Evolutionary conservation across 2,113 vertebrate genomes (phyloP), one percentile per base, ranked within the genome.

Genomic region (Andinoacara biseriatus): DNA sequence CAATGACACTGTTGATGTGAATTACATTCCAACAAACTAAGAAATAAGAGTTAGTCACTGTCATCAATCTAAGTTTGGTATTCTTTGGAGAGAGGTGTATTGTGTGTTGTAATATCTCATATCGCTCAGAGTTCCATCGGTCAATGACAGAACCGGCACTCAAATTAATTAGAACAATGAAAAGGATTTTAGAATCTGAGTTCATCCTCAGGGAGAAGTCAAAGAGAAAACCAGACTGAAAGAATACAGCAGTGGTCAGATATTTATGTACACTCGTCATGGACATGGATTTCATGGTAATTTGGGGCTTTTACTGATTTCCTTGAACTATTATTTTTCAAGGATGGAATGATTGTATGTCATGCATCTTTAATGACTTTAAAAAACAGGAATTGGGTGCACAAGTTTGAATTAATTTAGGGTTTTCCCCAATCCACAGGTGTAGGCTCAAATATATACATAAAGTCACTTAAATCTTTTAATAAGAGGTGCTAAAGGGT

Each of bases 81-180:
- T n/a, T 72, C 46, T 54, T 18, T 33, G 26, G 46, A 31, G 67
- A 72, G 46, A 72, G 52, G 46, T 72, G 24, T 33, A 14, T n/a
- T 63, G 35, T 54, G 26, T 38, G 46, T 76, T 84, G 74, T 62
- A 74, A 38, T 72, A 9, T 52, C 31, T 31, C 49, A 72, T 31
- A 72, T n/a, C 67, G 54, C 46, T 72, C 26, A 72, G 46, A n/a
- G 18, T 72, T 72, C 46, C 46, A 72, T 72, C 26, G 31, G 18
- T 72, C 46, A 54, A 33, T 54, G 67, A 72, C 67, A 72, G 67
- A 29, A 54, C 26, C 67, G 31, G 67, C 67, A 72, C 67, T 72
- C 0, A 72, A 54, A 72, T 72, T 72, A 72, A 72, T 72, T 54
- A 54, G 46, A 54, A 54, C 46, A 72, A 72, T 72, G 52, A 72